Base-by-base conservation (phyloP, 2,888 invertebrate species). In the Hypolimnas misippus region DNA sequence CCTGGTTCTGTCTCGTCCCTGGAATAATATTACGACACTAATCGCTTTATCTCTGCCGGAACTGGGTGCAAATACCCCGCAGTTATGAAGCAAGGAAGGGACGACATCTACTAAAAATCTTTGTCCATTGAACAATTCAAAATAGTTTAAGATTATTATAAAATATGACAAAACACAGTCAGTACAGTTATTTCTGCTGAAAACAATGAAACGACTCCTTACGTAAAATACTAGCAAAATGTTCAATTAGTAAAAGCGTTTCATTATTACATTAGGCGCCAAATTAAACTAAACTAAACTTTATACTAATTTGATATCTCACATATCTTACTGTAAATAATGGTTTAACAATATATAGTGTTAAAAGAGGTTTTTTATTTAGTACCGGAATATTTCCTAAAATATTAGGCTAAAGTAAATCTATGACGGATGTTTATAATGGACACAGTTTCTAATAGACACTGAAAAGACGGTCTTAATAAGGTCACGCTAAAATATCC, bases 1-100 rank as follows among this genome's bases (percentile, higher is more conserved):
- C 57, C 17, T 60, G 54, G 54, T 46, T 54, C 49, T 38, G 60
- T 50, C 49, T 49, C 53, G 53, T 17, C 35, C 49, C 59, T 61
- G 49, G 38, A 57, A 62, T 58, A 71, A 71, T 73, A 69, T 74
- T 73, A 73, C 74, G 74, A 70, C 73, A 69, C 70, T 76, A 76
- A 76, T 75, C 76, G 72, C 58, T 72, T 75, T 75, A 75, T 74
- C 73, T 69, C 29, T 51, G 50, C 21, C 55, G 51, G 49, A 50
- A 54, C 54, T 57, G 62, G 62, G 57, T 38, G 49, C 49, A 57
- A 57, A 60, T 46, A 50, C 57, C 62, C 64, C 49, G 57, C 62
- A 57, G 53, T 57, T 62, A 62, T 57, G 53, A 57, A 53, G 31
- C 16, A 35, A 46, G 57, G 62, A 44, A 29, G n/a, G 49, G 52